Base-by-base conservation (phyloP, 2,888 invertebrate genomes). In the Poecilobothrus nobilitatus region DNA sequence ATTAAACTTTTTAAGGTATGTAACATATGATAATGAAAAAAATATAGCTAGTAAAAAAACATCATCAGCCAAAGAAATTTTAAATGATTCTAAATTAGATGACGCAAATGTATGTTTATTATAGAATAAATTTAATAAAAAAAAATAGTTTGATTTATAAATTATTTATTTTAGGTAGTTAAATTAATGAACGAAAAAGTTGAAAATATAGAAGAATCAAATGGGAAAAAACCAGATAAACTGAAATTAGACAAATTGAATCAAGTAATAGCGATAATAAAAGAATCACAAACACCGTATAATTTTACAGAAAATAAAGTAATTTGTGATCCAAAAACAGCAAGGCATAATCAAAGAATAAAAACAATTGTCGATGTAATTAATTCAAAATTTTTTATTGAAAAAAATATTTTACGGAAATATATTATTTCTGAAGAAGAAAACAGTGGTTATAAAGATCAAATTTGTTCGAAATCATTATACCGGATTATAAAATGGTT, bases 361-460 rank as follows among this genome's bases (percentile, higher is more conserved):
- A 86, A 87, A 75, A 80, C 86, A 68, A 86, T 91, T 70, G 81
- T 91, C 20, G 84, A 86, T 70, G 80, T 84, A 10, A 82, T 91
- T 0, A 84, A 86, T 69, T 81, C 85, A 68, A 81, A 85, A 63
- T 85, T 86, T 75, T 82, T 91, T 4, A 83, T 90, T 27, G 85
- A 86, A 67, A 84, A 83, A 1, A 74, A 78, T 3, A 83, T 84
- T 68, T 71, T 89, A 22, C 79, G 83, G 68, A 84, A 83, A 78
- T 78, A 83, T 68, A 84, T 90, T 41, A 79, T 82, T 37, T 83
- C 84, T 68, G 82, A 83, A 69, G 88, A 88, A 77, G 80, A 81
- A 68, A 80, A 82, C 66, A 77, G 82, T 8, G 85, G 84, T 0
- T 84, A 81, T 69, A 85, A 88, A 65, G 90, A 90, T 76, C 85